These are phyloP conservation scores for Halesus radiatus DNA, from an alignment of 1,140 invertebrate species.

Conservation along the genomic window DNA sequence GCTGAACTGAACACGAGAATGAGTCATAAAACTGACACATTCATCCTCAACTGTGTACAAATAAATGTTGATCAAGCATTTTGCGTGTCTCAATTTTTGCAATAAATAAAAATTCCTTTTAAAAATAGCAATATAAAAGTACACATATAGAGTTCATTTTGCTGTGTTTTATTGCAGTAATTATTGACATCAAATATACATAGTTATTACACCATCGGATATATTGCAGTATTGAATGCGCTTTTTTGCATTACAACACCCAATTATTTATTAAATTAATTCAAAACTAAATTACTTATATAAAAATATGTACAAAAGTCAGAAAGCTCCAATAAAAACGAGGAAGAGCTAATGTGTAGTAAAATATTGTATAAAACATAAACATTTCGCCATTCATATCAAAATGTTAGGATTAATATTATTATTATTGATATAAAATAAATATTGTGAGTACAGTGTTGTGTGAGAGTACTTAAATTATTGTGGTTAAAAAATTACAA, in stretches of 20 bases:
- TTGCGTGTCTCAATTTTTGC: too few species aligned
- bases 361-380: neutral
- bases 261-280: slow-evolving; percentile 12
- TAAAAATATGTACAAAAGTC: slow-evolving; percentile 54
- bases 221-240: slow-evolving; percentile 1
- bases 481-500: too few species aligned
- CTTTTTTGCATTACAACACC: slow-evolving; percentile 9
- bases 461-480: too few species aligned
- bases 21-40: too few species aligned
- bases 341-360: slow-evolving; percentile 45
- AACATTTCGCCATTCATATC: too few species aligned
- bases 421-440: too few species aligned
- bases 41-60: too few species aligned
- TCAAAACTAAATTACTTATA: slow-evolving; percentile 36
- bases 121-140: neutral
- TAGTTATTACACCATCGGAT: slow-evolving; percentile 1
- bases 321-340: slow-evolving; percentile 51
- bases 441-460: too few species aligned
- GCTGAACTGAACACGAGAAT: too few species aligned
- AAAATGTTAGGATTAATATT: too few species aligned
- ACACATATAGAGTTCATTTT: neutral
- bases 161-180: slow-evolving; percentile 1
- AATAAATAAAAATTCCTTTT: too few species aligned
- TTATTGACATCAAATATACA: neutral
- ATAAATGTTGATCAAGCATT: too few species aligned